Evolutionary conservation across 2,113 vertebrate species (phyloP).

Genomic region (Cyprinodon tularosa): DNA sequence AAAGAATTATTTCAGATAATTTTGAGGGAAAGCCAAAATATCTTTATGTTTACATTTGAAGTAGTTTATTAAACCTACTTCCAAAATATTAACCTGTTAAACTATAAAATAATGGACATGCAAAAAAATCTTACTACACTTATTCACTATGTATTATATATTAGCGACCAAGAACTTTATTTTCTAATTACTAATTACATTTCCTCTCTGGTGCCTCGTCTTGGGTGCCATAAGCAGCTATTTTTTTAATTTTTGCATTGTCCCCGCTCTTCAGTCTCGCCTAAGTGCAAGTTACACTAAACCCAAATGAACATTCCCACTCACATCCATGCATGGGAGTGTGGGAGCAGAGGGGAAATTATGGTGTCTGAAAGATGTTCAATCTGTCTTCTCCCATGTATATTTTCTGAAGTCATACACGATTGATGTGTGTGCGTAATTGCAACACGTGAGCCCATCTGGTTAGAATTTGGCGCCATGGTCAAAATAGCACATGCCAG

Average conservation of each 20-base stretch:
- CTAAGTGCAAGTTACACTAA: background rate
- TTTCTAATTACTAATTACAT: too few species aligned
- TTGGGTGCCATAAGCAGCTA: background rate
- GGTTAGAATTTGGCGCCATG: conserved; percentile 75
- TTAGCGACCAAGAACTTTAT: too few species aligned
- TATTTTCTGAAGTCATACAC: conserved; percentile 68
- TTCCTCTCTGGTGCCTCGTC: background rate
- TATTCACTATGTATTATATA: too few species aligned
- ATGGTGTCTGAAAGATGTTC: conserved; percentile 54
- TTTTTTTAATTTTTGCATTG: background rate
- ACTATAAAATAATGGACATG: background rate
- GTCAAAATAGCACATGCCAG: conserved; percentile 73
- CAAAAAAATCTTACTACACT: too few species aligned
- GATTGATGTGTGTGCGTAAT: conserved; percentile 67
- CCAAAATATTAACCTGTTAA: background rate
- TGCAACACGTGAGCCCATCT: conserved; percentile 74
- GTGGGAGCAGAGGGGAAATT: conserved; percentile 40
- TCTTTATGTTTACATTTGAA: background rate
- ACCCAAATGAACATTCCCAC: conserved; percentile 28
- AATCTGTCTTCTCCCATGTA: conserved; percentile 65
- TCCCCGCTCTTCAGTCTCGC: background rate
- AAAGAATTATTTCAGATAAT: background rate
- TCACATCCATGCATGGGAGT: conserved; percentile 44
- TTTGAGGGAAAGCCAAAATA: background rate
- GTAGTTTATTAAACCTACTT: background rate